Percentiles rank a stretch among this genome's conserved stretches.
Conservation (phyloP, 2,888 invertebrate species). For the Lochmaea capreae region DNA sequence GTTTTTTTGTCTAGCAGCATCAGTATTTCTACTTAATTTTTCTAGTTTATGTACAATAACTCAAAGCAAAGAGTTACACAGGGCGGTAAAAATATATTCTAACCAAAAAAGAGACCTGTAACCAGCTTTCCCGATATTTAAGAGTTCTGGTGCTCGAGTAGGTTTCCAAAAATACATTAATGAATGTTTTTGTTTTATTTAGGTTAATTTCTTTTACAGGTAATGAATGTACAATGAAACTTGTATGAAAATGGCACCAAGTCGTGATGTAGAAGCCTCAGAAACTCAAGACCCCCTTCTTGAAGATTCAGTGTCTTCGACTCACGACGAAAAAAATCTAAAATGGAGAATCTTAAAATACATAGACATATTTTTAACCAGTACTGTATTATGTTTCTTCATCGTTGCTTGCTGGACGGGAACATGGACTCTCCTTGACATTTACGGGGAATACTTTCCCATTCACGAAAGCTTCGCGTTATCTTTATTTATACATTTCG, state of each 20-base stretch:
- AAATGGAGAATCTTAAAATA: constrained; percentile 46
- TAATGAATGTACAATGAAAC: not conserved
- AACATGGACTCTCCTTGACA: constrained; percentile 68
- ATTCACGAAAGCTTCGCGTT: constrained; percentile 64
- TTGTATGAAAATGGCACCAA: not conserved
- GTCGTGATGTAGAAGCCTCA: constrained; percentile 1
- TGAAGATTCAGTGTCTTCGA: not conserved
- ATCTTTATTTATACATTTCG: constrained; percentile 69
- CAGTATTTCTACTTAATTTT: no score
- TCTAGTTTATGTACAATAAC: no score
- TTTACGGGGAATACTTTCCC: constrained; percentile 67
- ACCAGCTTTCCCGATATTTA: no score
- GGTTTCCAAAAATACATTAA: not conserved
- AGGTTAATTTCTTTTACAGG: not conserved
- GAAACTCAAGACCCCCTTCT: constrained; percentile 2
- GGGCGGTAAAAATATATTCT: no score
- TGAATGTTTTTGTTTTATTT: not conserved
- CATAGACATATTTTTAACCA: constrained; percentile 65
- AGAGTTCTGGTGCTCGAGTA: no score
- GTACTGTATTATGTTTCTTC: constrained; percentile 66
- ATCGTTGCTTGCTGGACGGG: constrained; percentile 70
- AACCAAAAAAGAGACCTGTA: no score
- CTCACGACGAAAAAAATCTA: not conserved
- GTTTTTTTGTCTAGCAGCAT: no score
- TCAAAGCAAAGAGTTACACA: no score